Evolutionary conservation across 2,888 invertebrate genomes (phyloP), one percentile per base, ranked within the genome.

Genomic region (Andrena trimmerana): DNA sequence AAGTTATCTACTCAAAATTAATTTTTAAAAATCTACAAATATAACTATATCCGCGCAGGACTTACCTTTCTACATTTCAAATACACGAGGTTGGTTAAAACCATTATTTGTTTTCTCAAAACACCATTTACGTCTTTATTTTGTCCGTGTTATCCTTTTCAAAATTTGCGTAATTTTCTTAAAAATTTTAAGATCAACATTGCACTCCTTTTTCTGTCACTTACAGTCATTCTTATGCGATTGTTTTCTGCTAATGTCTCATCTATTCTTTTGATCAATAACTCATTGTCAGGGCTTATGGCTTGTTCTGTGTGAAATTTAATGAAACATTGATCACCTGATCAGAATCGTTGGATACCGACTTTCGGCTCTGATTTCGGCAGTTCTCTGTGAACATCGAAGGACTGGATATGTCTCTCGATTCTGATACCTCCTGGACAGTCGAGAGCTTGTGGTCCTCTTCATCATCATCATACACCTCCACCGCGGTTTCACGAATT

Each of bases 351-450:
- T 67, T 83, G 73, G 85, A 75, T 63, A 77, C 73, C 33, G 76
- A 80, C 57, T 79, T 81, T 3, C 74, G 82, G 57, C 59, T 82
- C 52, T 78, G 81, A 67, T 81, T 73, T 66, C 84, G 78, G 29
- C 60, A 78, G 54, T 79, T 80, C 60, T 76, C 83, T 50, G 78
- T 62, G 76, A 66, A 76, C 60, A 80, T 76, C 74, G 80, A 81
- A 65, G 75, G 80, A 70, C 81, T 83, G 70, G 88, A 87, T 20
- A 85, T 78, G 20, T 88, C 89, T 42, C 84, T 81, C 50, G 86
- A 71, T 73, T 91, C 91, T n/a, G 90, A 86, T 16, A 90, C 70
- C 69, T 91, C 91, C 66, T 86, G 88, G 65, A 91, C 89, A 48
- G 85, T 90, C 5, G 89, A 87, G 60, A 91, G 88, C 73, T 89